A percentile compares a stretch with the other conserved stretches of the same genome.
phyloP scores from a whole-genome alignment of 2,113 vertebrate genomes.

The Periophthalmodon schlosseri region DNA sequence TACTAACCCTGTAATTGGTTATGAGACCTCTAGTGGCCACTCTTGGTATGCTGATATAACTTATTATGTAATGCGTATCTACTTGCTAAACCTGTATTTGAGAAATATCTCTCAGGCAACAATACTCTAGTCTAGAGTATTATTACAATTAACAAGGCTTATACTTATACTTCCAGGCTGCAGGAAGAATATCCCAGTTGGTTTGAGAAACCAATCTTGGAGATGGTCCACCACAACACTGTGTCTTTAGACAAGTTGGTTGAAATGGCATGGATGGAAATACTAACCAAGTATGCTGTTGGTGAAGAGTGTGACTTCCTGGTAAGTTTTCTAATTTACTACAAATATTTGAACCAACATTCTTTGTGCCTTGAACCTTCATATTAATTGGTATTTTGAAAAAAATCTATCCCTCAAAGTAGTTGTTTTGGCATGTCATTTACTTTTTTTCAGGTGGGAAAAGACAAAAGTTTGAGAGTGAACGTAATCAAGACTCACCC shows the following conservation, averaged over 20 bases:
- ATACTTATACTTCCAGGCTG: conserved; percentile 75
- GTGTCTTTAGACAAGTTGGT: conserved; percentile 96
- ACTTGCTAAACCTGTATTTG: background rate
- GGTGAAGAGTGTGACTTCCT: conserved; percentile 96
- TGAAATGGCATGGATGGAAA: conserved; percentile 93
- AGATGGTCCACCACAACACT: conserved; percentile 97
- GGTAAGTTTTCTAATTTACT: conserved; percentile 75
- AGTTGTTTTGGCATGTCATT: background rate
- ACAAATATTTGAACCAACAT: background rate
- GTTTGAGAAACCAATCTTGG: conserved; percentile 96
- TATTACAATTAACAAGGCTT: background rate
- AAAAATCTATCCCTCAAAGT: too few relatives aligned
- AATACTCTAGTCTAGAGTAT: background rate
- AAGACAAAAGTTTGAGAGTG: conserved; percentile 88
- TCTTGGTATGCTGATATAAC: background rate
- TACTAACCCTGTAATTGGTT: conserved; percentile 6
- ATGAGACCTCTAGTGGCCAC: conserved; percentile 52
- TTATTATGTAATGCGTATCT: conserved; percentile 17
- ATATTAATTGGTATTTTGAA: background rate
- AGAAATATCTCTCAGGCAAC: background rate
- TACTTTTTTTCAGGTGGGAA: conserved; percentile 80
- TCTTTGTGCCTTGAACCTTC: background rate
- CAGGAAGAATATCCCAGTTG: conserved; percentile 95
- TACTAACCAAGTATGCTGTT: conserved; percentile 96
- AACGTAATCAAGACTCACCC: conserved; percentile 91